Conservation (phyloP, 2,113 vertebrate species). For the Ardeotis arabs region DNA sequence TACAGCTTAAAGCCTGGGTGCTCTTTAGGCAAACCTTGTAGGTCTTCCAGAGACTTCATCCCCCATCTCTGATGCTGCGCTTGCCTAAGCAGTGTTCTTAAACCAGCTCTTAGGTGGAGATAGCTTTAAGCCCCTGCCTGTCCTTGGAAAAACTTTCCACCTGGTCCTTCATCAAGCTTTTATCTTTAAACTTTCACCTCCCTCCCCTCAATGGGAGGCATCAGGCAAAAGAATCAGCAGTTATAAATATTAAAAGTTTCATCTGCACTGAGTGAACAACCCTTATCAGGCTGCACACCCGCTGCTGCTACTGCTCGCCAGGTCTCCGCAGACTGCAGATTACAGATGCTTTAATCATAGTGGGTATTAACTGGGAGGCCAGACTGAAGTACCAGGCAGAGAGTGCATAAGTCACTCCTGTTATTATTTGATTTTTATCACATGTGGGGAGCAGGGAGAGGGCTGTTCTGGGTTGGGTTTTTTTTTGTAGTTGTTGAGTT, state of each 20-base stretch:
- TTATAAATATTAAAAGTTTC: conserved; percentile 67
- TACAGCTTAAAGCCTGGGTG: neutral
- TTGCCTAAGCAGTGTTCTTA: neutral
- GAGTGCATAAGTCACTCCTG: conserved; percentile 49
- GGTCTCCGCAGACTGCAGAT: conserved; percentile 58
- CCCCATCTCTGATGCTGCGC: neutral
- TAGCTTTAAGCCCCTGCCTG: conserved; percentile 8
- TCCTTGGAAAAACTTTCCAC: conserved; percentile 24
- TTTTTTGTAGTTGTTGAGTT: neutral
- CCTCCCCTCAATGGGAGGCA: neutral
- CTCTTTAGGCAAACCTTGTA: neutral
- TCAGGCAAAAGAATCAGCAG: conserved; percentile 4
- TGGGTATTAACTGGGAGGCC: conserved; percentile 46
- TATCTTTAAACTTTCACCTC: conserved; percentile 43
- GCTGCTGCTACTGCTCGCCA: conserved; percentile 15
- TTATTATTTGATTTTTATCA: conserved; percentile 61
- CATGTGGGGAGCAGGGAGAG: neutral
- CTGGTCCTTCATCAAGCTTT: conserved; percentile 33
- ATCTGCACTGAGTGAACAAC: conserved; percentile 4
- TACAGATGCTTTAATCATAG: conserved; percentile 60
- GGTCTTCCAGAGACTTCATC: neutral
- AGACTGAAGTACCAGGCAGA: conserved; percentile 31
- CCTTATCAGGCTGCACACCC: conserved; percentile 64
- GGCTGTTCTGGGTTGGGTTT: neutral
- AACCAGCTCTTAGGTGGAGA: neutral